Evolutionary conservation across 2,888 invertebrate genomes (phyloP).

Genomic region (Cataglyphis albicans): DNA sequence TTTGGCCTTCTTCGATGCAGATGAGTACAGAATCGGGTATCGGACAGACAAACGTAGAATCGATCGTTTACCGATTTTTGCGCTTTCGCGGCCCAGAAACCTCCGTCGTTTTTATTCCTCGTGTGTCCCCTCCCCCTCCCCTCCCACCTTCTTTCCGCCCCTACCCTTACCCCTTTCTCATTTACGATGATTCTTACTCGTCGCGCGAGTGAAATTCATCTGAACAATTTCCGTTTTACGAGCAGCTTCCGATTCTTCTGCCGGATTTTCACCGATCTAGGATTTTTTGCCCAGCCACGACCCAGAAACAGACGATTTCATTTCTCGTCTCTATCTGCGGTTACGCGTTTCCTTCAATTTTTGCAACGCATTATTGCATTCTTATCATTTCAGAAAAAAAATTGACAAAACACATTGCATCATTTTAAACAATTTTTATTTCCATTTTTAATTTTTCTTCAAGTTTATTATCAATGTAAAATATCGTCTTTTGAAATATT

Average conservation of each 20-base stretch:
- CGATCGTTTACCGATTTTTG: conserved; percentile 74
- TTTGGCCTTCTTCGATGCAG: conserved; percentile 61
- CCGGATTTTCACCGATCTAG: conserved; percentile 65
- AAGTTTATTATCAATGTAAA: conserved; percentile 3
- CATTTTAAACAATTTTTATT: not conserved
- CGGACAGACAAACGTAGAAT: conserved; percentile 41
- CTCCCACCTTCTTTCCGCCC: not conserved
- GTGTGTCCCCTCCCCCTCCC: conserved; percentile 56
- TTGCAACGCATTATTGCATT: conserved; percentile 11
- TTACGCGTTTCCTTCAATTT: conserved; percentile 40
- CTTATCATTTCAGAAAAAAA: not conserved
- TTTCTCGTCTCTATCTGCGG: conserved; percentile 24
- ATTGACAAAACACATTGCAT: not conserved
- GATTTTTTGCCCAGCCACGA: conserved; percentile 64
- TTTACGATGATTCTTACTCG: conserved; percentile 53
- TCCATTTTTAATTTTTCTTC: not conserved
- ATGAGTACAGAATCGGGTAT: conserved; percentile 47
- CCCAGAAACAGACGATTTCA: conserved; percentile 64
- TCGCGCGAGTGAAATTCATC: conserved; percentile 70
- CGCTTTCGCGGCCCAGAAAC: conserved; percentile 81
- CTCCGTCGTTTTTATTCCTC: conserved; percentile 38
- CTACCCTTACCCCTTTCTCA: conserved; percentile 18
- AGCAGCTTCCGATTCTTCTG: conserved; percentile 68
- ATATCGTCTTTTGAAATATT: not conserved
- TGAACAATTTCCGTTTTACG: conserved; percentile 72